phyloP scores from a whole-genome alignment of 2,797 vertebrate species.

The Melanotaenia parkinsoni region DNA sequence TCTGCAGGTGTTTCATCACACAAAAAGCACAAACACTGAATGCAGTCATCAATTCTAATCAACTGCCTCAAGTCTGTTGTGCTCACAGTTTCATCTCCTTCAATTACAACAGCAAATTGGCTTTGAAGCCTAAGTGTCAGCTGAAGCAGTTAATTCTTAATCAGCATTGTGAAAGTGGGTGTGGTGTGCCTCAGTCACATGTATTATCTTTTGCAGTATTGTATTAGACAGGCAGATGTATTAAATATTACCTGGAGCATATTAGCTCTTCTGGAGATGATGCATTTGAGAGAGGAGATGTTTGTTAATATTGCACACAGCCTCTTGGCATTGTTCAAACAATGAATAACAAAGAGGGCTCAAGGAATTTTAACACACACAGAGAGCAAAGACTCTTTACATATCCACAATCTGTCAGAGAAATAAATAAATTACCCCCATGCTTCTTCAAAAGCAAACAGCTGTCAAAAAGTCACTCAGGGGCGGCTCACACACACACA shows the following conservation, averaged over 20 bases:
- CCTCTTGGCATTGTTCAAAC: conserved; percentile 56
- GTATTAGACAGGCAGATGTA: conserved; percentile 21
- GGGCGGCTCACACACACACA: conserved; percentile 43
- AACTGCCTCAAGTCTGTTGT: conserved; percentile 67
- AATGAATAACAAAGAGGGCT: conserved; percentile 74
- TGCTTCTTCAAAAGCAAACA: conserved; percentile 76
- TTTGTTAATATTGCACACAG: conserved; percentile 57
- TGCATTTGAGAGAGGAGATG: conserved; percentile 26
- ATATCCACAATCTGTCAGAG: conserved; percentile 73
- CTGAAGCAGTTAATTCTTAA: conserved; percentile 66
- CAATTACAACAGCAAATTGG: conserved; percentile 71
- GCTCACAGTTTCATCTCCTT: conserved; percentile 71
- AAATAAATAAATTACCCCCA: conserved; percentile 75
- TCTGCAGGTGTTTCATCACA: conserved; percentile 21
- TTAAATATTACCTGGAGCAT: conserved; percentile 45
- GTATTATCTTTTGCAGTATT: conserved; percentile 45
- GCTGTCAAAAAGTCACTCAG: conserved; percentile 79
- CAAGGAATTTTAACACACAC: conserved; percentile 60
- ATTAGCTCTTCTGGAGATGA: conserved; percentile 24
- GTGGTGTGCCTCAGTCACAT: conserved; percentile 38
- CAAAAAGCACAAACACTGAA: conserved; percentile 37
- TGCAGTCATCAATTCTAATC: conserved; percentile 74
- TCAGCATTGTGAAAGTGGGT: conserved; percentile 62
- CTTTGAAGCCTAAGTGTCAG: conserved; percentile 65
- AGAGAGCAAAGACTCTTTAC: conserved; percentile 61